Evolutionary conservation across 1,140 invertebrate genomes (phyloP), one percentile per base, ranked within the genome.

Genomic region (Drosophila nigromelanica): DNA sequence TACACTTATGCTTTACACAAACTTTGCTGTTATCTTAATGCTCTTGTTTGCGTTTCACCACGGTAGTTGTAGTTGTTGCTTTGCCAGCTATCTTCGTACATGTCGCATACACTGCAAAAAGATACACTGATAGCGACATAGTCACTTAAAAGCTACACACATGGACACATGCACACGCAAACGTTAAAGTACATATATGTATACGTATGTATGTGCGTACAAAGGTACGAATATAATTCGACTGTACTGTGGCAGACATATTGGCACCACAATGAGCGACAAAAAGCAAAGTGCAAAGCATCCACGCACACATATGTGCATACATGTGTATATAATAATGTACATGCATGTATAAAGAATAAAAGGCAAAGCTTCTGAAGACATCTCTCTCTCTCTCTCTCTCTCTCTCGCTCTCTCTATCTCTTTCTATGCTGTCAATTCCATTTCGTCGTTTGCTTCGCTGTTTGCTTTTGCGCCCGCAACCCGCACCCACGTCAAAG

Each of bases 261-360:
- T 73, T 68, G 70, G 70, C 70, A 73, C 70, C 70, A 54, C 45
- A 67, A 62, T 30, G 51, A 52, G 69, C 69, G 63, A 47, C 63
- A 67, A 73, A 60, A 60, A 73, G 63, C 70, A 69, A 60, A 73
- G 64, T 61, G 61, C 71, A 73, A 68, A 67, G 58, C 42, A 55
- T 15, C 27, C 11, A 58, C 35, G 5, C n/a, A 43, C 24, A 58
- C 21, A 45, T 11, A 58, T n/a, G n/a, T n/a, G n/a, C 6, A 15
- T 8, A 42, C 45, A 42, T 35, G 27, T 21, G 10, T 27, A 27
- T 2, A 27, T 27, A 27, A 4, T 39, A 6, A 15, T 37, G 15
- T 39, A n/a, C 12, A 48, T 37, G 14, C 6, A 18, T 40, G 37
- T 59, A 51, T 52, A 60, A 51, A 35, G 27, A 21, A 59, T 48